These are phyloP conservation scores for Cheilosia vulpina DNA, from an alignment of 2,888 invertebrate species.

Conservation along the genomic window DNA sequence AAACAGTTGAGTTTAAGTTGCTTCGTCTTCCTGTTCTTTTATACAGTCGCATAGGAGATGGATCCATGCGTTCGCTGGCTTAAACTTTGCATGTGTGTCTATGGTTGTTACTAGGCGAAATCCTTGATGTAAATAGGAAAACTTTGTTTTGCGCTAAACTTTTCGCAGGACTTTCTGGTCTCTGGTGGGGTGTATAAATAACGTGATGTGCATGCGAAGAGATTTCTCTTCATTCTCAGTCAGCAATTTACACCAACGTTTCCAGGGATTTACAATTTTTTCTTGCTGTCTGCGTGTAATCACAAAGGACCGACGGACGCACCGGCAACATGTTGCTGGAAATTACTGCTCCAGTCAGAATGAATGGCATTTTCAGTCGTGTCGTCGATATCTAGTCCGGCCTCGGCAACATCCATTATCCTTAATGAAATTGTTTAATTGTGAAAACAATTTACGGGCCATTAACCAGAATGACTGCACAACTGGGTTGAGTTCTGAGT, in stretches of 20 bases:
- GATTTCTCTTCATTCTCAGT: too few species aligned
- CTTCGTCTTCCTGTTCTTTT: conserved; percentile 19
- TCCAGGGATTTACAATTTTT: conserved; percentile 58
- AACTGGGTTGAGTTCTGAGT: conserved; percentile 6
- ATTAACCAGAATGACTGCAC: not conserved
- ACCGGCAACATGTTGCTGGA: not conserved
- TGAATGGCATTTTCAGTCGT: too few species aligned
- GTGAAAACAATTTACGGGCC: conserved; percentile 14
- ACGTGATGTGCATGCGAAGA: conserved; percentile 61
- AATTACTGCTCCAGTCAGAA: too few species aligned
- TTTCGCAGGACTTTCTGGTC: conserved; percentile 38
- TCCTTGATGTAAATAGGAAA: conserved; percentile 65
- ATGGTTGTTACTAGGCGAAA: conserved; percentile 3
- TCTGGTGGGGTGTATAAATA: conserved; percentile 18
- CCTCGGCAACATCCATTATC: not conserved
- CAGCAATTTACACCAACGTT: conserved; percentile 5
- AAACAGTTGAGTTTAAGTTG: conserved; percentile 73
- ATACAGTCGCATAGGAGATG: conserved; percentile 8
- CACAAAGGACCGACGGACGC: not conserved
- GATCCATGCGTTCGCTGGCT: not conserved
- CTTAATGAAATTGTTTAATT: conserved; percentile 26
- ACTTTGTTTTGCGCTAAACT: conserved; percentile 60
- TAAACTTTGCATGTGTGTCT: conserved; percentile 24
- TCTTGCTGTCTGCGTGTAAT: too few species aligned
- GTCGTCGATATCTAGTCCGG: not conserved